A percentile compares a stretch with the other conserved stretches of the same genome.
Conservation (phyloP, 37 sponge, comb jelly and placozoan genomes). For the Amphimedon queenslandica region DNA sequence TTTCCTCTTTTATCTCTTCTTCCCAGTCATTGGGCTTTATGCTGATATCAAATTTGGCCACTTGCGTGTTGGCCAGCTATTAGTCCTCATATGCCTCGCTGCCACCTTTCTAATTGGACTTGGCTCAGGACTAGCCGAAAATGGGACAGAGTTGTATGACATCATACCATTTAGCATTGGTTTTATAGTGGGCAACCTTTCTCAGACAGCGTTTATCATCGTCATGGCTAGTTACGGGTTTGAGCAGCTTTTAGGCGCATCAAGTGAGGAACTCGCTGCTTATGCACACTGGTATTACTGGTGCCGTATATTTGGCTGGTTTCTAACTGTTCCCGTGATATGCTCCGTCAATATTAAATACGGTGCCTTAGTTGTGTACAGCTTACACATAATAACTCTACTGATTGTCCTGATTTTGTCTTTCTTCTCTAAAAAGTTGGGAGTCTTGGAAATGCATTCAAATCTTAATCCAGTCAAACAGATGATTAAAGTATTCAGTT, state of each 20-base stretch:
- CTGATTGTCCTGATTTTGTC: not conserved
- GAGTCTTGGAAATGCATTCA: not conserved
- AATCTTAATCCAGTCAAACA: not conserved
- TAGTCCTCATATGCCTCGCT: not conserved
- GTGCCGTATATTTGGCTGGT: not conserved
- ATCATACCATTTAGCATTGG: not conserved
- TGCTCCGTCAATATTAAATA: not conserved
- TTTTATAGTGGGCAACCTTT: not conserved
- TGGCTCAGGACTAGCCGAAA: not conserved
- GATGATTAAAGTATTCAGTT: not conserved
- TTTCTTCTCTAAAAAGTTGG: not conserved
- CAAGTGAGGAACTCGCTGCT: not conserved
- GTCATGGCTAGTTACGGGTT: not conserved
- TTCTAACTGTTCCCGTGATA: not conserved
- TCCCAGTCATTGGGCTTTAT: not conserved
- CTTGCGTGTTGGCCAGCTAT: not conserved
- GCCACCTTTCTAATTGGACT: not conserved
- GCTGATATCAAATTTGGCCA: conserved; percentile 8
- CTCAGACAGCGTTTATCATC: not conserved
- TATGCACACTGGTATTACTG: not conserved
- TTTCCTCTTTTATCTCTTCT: conserved; percentile 1
- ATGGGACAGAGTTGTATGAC: not conserved
- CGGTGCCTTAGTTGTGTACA: not conserved
- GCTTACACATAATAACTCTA: not conserved
- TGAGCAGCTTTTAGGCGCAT: not conserved